Conservation (phyloP, 2,797 vertebrate species). For the Rhinichthys osculus region DNA sequence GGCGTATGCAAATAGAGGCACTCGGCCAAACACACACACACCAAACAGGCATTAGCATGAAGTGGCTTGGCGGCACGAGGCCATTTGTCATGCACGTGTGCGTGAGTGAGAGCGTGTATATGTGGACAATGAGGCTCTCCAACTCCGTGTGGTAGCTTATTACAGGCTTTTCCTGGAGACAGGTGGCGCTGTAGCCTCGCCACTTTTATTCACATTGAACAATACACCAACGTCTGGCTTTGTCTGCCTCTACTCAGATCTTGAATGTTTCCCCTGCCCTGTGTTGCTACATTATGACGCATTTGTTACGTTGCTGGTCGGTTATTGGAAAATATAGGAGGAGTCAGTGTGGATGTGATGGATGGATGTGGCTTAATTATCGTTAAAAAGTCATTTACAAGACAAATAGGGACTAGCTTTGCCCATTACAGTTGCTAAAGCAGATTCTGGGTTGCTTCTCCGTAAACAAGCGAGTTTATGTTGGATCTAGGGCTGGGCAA, state of each 20-base stretch:
- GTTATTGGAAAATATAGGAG: constrained; percentile 71
- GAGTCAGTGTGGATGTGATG: constrained; percentile 70
- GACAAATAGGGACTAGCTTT: constrained; percentile 72
- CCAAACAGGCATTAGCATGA: constrained; percentile 40
- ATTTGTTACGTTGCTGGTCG: constrained; percentile 57
- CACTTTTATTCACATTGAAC: constrained; percentile 48
- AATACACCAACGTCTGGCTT: constrained; percentile 13
- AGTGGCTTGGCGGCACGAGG: constrained; percentile 16
- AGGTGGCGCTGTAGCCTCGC: constrained; percentile 62
- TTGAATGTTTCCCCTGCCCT: constrained; percentile 41
- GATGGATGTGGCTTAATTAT: constrained; percentile 72
- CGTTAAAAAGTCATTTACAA: constrained; percentile 78
- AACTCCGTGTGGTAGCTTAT: constrained; percentile 35
- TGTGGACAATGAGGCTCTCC: constrained; percentile 34
- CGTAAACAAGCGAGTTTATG: constrained; percentile 58
- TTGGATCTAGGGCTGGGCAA: constrained; percentile 14
- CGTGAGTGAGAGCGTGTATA: constrained; percentile 35
- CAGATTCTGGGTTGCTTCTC: constrained; percentile 58
- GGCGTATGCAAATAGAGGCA: constrained; percentile 49
- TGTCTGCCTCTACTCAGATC: constrained; percentile 13
- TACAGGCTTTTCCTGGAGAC: constrained; percentile 53
- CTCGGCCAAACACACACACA: constrained; percentile 55
- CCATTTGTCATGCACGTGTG: constrained; percentile 40
- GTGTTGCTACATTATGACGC: constrained; percentile 61
- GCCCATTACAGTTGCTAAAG: constrained; percentile 69